Evolutionary conservation across 1,140 invertebrate genomes (phyloP).

Genomic region (Listronotus oregonensis): DNA sequence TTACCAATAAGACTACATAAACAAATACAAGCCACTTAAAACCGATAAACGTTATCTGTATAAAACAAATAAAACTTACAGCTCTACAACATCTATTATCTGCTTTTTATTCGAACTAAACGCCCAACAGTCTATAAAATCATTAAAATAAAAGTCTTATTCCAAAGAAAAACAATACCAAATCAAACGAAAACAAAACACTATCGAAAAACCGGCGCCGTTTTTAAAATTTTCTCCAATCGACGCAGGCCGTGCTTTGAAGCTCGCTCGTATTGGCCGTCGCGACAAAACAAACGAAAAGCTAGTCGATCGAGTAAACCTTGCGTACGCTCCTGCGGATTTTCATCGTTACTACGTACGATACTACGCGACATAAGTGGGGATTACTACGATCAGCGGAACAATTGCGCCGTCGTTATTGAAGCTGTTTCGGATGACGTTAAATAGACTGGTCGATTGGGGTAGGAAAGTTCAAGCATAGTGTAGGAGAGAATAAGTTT

Average conservation of each 20-base stretch:
- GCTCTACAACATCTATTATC: too few relatives aligned
- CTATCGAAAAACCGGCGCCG: not conserved
- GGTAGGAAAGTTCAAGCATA: slow-evolving; percentile 50
- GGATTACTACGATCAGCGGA: slow-evolving; percentile 47
- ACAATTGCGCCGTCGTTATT: slow-evolving; percentile 12
- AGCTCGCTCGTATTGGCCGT: slow-evolving; percentile 16
- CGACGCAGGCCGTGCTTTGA: slow-evolving; percentile 2
- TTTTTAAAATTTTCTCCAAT: not conserved
- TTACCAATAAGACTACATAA: too few relatives aligned
- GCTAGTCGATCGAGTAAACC: slow-evolving; percentile 14
- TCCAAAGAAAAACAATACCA: too few relatives aligned
- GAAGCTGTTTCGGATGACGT: slow-evolving; percentile 6
- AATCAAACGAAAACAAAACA: not conserved
- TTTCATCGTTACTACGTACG: slow-evolving; percentile 11
- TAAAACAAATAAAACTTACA: too few relatives aligned
- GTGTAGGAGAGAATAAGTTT: slow-evolving; percentile 45
- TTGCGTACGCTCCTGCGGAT: slow-evolving; percentile 13
- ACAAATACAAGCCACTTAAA: too few relatives aligned
- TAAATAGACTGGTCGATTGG: slow-evolving; percentile 35
- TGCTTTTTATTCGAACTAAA: too few relatives aligned
- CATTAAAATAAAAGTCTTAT: too few relatives aligned
- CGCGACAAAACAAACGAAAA: slow-evolving; percentile 23
- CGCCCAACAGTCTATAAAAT: too few relatives aligned
- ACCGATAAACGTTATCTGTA: too few relatives aligned
- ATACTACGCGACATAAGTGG: slow-evolving; percentile 48